These are phyloP conservation scores for Gadus macrocephalus DNA, from an alignment of 2,113 vertebrate species.

Conservation along the genomic window DNA sequence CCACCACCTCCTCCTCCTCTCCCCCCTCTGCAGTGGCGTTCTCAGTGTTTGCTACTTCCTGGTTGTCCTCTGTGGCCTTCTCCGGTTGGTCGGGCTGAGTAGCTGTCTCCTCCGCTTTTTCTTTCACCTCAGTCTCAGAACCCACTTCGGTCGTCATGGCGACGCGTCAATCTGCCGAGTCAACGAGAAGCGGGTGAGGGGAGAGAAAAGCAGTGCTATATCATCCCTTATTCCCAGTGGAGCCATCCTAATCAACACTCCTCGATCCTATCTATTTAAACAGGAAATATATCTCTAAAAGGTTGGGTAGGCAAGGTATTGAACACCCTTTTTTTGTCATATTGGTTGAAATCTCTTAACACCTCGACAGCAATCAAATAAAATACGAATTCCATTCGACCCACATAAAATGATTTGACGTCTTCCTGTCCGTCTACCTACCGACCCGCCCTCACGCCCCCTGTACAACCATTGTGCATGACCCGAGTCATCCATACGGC, in stretches of 20 bases:
- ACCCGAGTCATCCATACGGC: too few species aligned
- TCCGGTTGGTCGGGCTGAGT: conserved; percentile 44
- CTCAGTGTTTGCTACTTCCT: conserved; percentile 64
- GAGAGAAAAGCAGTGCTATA: neutral
- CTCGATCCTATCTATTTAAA: neutral
- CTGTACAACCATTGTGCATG: too few species aligned
- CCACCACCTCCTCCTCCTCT: conserved; percentile 63
- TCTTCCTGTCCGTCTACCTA: too few species aligned
- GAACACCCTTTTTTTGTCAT: too few species aligned
- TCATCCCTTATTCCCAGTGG: neutral
- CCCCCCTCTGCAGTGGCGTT: conserved; percentile 54
- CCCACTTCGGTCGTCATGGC: conserved; percentile 91
- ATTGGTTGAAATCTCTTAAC: too few species aligned
- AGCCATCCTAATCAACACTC: neutral
- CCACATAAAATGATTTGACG: too few species aligned
- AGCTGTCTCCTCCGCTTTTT: conserved; percentile 70
- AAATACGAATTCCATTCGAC: too few species aligned
- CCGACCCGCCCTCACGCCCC: too few species aligned
- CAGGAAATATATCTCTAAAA: too few species aligned
- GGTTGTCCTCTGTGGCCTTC: conserved; percentile 58
- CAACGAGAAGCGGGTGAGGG: neutral
- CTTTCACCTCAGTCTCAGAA: conserved; percentile 85
- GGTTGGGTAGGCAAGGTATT: too few species aligned
- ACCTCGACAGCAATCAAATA: too few species aligned
- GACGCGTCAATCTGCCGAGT: conserved; percentile 70